A percentile compares a stretch with the other conserved stretches of the same genome.
Evolutionary conservation across 2,888 invertebrate genomes (phyloP).

Genomic region (Melanchra persicariae): DNA sequence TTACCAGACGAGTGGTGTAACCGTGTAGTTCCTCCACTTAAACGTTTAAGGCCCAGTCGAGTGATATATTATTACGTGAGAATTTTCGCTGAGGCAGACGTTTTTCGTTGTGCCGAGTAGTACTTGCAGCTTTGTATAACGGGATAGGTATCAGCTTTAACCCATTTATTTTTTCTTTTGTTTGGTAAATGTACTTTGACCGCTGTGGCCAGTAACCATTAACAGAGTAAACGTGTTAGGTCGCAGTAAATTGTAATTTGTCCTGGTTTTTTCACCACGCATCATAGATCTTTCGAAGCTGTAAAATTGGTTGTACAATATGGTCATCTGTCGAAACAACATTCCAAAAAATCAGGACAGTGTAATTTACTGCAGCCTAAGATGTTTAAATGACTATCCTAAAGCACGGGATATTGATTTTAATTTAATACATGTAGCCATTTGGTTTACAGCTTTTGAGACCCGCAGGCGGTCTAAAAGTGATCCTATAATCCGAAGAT

Average conservation of each 20-base stretch:
- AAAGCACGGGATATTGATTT: no score
- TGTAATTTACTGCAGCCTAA: no score
- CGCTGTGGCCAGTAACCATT: no score
- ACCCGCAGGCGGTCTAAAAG: background rate
- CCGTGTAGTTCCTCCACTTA: slow-evolving; percentile 57
- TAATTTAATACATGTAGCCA: no score
- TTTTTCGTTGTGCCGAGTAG: slow-evolving; percentile 14
- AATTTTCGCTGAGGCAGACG: background rate
- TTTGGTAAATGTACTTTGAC: background rate
- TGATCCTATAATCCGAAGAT: background rate
- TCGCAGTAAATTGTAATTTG: no score
- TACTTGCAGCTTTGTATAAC: slow-evolving; percentile 16
- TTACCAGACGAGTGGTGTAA: slow-evolving; percentile 50
- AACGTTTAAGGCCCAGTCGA: slow-evolving; percentile 54
- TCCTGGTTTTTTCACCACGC: no score
- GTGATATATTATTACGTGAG: slow-evolving; percentile 49
- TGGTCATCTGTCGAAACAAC: no score
- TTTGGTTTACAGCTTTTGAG: background rate
- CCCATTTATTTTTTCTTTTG: slow-evolving; percentile 4
- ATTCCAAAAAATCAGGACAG: no score
- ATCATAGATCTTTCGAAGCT: no score
- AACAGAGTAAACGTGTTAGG: no score
- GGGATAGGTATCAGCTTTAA: background rate
- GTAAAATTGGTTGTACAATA: no score
- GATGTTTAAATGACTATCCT: no score